These are phyloP conservation scores for Phytoseiulus persimilis DNA, from an alignment of 2,888 invertebrate genomes.

Conservation along the genomic window DNA sequence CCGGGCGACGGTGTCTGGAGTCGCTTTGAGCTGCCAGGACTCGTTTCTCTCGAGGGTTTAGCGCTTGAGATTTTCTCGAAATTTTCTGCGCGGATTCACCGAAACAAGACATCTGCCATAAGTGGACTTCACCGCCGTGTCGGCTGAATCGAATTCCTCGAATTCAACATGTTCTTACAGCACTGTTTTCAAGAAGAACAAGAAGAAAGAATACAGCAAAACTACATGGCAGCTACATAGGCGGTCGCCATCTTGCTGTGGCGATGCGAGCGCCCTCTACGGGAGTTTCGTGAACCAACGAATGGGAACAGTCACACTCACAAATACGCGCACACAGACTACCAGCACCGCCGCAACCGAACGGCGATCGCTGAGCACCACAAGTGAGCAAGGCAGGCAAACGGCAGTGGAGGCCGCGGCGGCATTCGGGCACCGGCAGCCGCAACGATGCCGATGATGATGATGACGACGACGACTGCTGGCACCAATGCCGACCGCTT, in stretches of 20 bases:
- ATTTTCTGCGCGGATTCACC: not conserved
- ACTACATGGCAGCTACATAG: not conserved
- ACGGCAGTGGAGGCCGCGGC: not conserved
- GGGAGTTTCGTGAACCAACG: not conserved
- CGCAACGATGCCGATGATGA: not conserved
- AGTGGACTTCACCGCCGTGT: not conserved
- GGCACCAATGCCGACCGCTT: not conserved
- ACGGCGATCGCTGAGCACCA: not conserved
- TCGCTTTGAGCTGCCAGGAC: not conserved
- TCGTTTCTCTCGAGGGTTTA: not conserved
- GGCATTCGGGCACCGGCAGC: not conserved
- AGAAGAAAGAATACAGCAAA: not conserved
- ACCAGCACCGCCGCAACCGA: not conserved
- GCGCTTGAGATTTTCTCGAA: not conserved
- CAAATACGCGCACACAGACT: not conserved
- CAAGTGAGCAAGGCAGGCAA: not conserved
- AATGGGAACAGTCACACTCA: not conserved
- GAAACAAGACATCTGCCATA: not conserved
- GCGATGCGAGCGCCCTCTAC: not conserved
- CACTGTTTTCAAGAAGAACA: slow-evolving; percentile 5
- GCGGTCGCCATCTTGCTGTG: not conserved
- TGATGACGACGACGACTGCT: not conserved
- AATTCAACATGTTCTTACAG: not conserved
- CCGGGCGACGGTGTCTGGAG: not conserved
- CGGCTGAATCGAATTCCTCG: not conserved